Percentiles rank a stretch among this genome's conserved stretches.
phyloP scores from a whole-genome alignment of 2,888 invertebrate genomes.

The Dasypogon diadema region DNA sequence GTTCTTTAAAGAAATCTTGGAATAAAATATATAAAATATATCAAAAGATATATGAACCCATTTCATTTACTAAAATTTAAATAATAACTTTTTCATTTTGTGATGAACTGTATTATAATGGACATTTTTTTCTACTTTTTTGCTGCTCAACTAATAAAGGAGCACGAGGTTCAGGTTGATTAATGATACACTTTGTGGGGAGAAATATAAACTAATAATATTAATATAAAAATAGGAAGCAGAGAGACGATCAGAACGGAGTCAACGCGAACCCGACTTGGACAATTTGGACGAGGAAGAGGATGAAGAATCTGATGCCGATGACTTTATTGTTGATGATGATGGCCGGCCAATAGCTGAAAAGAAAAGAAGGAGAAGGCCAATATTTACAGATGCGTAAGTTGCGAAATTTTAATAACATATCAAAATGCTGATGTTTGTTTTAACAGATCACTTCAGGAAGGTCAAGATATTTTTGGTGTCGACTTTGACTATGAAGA shows the following conservation, averaged over 20 bases:
- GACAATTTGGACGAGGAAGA: conserved; percentile 83
- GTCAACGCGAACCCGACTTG: conserved; percentile 74
- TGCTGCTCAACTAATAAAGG: conserved; percentile 43
- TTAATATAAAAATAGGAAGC: conserved; percentile 71
- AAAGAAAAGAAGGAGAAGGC: conserved; percentile 82
- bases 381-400: conserved; percentile 88
- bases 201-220: neutral
- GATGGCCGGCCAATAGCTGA: conserved; percentile 90
- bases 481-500: conserved; percentile 98
- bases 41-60: too few species aligned
- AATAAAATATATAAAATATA: too few species aligned
- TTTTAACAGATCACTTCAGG: conserved; percentile 82
- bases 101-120: too few species aligned
- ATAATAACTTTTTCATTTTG: too few species aligned
- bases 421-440: neutral
- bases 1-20: too few species aligned
- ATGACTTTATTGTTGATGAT: conserved; percentile 98
- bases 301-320: conserved; percentile 86
- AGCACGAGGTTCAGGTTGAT: conserved; percentile 52
- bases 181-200: neutral
- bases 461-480: conserved; percentile 99
- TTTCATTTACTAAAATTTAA: too few species aligned
- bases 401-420: conserved; percentile 63
- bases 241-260: conserved; percentile 80
- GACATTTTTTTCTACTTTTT: conserved; percentile 11